phyloP scores from a whole-genome alignment of 2,888 invertebrate genomes.

The Imbricaverruca yamaguchii region DNA sequence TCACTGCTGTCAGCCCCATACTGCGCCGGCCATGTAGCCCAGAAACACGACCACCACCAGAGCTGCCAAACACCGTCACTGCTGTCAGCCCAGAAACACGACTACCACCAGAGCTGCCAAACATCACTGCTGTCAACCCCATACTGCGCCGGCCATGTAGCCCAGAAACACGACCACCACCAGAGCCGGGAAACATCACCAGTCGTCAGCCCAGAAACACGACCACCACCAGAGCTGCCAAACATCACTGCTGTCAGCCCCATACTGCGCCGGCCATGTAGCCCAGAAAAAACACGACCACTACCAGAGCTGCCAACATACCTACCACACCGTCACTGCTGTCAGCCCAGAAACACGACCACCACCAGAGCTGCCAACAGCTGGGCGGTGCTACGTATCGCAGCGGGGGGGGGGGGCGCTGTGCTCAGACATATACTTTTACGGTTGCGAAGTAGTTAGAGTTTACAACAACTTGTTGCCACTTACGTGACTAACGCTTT shows the following conservation, averaged over 20 bases:
- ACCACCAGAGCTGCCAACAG: slow-evolving; percentile 52
- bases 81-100: slow-evolving; percentile 64
- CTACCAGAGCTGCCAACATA: slow-evolving; percentile 57
- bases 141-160: slow-evolving; percentile 33
- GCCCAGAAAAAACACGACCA: slow-evolving; percentile 59
- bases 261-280: slow-evolving; percentile 34
- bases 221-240: slow-evolving; percentile 54
- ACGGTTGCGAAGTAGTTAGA: too few species aligned
- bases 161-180: background rate
- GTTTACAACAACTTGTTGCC: too few species aligned
- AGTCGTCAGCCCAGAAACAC: slow-evolving; percentile 56
- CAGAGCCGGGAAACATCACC: too few species aligned
- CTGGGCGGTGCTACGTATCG: too few species aligned
- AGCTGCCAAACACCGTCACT: slow-evolving; percentile 53
- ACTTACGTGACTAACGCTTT: too few species aligned
- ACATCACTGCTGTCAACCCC: slow-evolving; percentile 62
- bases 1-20: slow-evolving; percentile 59
- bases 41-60: slow-evolving; percentile 66
- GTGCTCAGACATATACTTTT: too few species aligned
- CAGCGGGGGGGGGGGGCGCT: too few species aligned
- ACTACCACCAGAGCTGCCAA: slow-evolving; percentile 54
- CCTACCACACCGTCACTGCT: slow-evolving; percentile 63
- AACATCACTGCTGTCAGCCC: slow-evolving; percentile 61
- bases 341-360: slow-evolving; percentile 61
- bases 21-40: slow-evolving; percentile 28